phyloP scores from a whole-genome alignment of 2,113 vertebrate genomes.

The Craseonycteris thonglongyai region DNA sequence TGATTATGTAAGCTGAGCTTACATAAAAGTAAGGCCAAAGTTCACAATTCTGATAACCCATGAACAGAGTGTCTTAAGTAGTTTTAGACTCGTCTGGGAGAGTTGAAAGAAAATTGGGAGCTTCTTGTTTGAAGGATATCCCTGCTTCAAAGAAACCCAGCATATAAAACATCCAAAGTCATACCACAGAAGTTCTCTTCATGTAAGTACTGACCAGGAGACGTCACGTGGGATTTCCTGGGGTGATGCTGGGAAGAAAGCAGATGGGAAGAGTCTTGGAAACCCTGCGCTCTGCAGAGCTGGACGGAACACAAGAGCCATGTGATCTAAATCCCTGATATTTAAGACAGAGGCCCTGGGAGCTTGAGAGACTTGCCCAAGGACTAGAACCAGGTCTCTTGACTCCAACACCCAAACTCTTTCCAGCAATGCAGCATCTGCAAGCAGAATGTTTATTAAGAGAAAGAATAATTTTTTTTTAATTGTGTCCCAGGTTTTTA shows the following conservation, averaged over 20 bases:
- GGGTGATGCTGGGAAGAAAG: neutral
- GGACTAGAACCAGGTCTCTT: neutral
- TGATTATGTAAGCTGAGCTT: neutral
- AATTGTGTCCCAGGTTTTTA: neutral
- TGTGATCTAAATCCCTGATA: neutral
- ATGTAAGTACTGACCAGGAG: fast-evolving
- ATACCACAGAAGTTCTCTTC: neutral
- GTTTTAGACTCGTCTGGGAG: neutral
- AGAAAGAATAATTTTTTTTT: neutral
- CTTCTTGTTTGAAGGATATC: neutral
- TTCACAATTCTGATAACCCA: neutral
- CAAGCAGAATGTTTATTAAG: neutral
- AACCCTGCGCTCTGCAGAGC: neutral
- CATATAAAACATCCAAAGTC: neutral
- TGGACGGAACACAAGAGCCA: neutral
- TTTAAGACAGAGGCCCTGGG: neutral
- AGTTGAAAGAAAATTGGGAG: neutral
- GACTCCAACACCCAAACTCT: neutral
- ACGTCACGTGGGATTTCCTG: neutral
- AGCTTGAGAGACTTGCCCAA: neutral
- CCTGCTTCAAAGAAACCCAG: neutral
- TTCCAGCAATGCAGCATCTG: too few relatives aligned
- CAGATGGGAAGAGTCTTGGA: neutral
- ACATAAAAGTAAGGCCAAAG: neutral
- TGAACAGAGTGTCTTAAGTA: neutral